These are phyloP conservation scores for Novumbra hubbsi DNA, from an alignment of 2,797 vertebrate species.

Conservation along the genomic window DNA sequence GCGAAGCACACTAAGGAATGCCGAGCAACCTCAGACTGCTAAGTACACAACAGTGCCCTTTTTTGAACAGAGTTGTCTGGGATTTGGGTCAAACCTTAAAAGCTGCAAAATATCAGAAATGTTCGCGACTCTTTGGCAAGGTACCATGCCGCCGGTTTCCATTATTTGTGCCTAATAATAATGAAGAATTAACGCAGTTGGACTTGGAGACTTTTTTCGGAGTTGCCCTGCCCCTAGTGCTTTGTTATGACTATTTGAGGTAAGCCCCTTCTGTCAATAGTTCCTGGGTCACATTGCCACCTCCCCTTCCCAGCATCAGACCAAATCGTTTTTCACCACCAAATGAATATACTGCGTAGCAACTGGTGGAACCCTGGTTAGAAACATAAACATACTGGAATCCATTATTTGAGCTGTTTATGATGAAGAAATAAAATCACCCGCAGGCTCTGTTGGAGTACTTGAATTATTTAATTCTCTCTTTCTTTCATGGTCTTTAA, in stretches of 20 bases:
- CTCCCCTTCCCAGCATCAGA: slow-evolving; percentile 29
- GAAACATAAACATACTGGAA: slow-evolving; percentile 39
- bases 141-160: slow-evolving; percentile 69
- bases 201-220: slow-evolving; percentile 76
- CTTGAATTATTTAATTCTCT: slow-evolving; percentile 19
- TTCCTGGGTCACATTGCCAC: slow-evolving; percentile 28
- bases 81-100: slow-evolving; percentile 35
- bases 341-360: slow-evolving; percentile 47
- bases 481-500: slow-evolving; percentile 26
- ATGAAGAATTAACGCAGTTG: slow-evolving; percentile 75
- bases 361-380: slow-evolving; percentile 43
- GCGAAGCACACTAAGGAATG: not conserved
- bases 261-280: slow-evolving; percentile 44
- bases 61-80: slow-evolving; percentile 13
- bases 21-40: not conserved
- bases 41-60: not conserved
- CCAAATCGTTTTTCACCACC: slow-evolving; percentile 46
- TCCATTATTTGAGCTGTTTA: slow-evolving; percentile 34
- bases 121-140: slow-evolving; percentile 10
- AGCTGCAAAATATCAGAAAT: slow-evolving; percentile 29
- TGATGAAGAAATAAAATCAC: slow-evolving; percentile 24
- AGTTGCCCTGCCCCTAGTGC: slow-evolving; percentile 59
- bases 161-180: slow-evolving; percentile 77
- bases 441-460: slow-evolving; percentile 12
- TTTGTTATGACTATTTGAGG: slow-evolving; percentile 59